Evolutionary conservation across 2,113 vertebrate genomes (phyloP).

Genomic region (Melanerpes formicivorus): DNA sequence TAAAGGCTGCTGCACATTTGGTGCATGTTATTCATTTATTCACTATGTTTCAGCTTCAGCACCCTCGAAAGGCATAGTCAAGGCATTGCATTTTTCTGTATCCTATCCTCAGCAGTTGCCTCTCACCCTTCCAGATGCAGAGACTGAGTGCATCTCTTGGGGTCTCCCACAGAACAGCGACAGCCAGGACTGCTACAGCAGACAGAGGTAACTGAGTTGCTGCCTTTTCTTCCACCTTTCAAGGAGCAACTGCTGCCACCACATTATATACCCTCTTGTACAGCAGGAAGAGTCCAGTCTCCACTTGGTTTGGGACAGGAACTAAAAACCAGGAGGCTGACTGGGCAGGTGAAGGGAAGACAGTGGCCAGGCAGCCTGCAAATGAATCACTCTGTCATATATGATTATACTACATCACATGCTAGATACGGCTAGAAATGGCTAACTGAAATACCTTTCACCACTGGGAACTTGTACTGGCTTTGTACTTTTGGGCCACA

Average conservation of each 20-base stretch:
- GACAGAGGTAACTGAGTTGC: neutral
- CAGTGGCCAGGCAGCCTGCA: neutral
- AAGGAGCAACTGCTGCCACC: neutral
- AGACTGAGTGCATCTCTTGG: neutral
- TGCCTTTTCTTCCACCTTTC: neutral
- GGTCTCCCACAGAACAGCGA: neutral
- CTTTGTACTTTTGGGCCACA: neutral
- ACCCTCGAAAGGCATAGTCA: neutral
- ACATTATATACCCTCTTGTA: neutral
- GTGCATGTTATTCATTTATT: neutral
- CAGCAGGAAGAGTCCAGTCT: neutral
- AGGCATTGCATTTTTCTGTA: neutral
- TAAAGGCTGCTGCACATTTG: neutral
- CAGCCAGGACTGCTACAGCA: neutral
- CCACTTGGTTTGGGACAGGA: neutral
- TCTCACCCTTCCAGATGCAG: neutral
- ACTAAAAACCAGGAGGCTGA: neutral
- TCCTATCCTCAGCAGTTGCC: neutral
- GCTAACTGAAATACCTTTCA: neutral
- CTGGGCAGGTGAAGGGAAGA: neutral
- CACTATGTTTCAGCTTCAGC: neutral
- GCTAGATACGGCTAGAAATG: neutral
- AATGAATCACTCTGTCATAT: neutral
- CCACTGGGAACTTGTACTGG: neutral
- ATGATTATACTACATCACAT: neutral